Evolutionary conservation across 2,888 invertebrate species (phyloP).

Genomic region (Dermolepida albohirtum): DNA sequence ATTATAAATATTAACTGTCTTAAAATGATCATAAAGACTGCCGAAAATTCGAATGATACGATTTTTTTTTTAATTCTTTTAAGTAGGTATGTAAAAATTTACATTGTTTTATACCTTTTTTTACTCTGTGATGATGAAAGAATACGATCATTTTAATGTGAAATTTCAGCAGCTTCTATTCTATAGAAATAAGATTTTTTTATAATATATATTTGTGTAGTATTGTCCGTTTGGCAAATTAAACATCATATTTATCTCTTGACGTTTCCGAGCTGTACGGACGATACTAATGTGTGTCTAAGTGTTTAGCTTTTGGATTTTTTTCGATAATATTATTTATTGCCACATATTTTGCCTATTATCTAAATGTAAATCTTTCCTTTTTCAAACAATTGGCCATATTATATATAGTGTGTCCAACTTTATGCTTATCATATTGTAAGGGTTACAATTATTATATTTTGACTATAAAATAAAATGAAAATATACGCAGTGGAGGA

Average conservation of each 20-base stretch:
- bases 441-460: conserved; percentile 50
- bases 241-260: conserved; percentile 4
- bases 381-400: conserved; percentile 13
- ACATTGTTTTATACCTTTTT: conserved; percentile 13
- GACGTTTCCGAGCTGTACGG: not conserved
- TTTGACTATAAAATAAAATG: conserved; percentile 50
- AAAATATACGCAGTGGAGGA: conserved; percentile 25
- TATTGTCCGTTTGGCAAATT: not conserved
- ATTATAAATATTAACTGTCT: conserved; percentile 3
- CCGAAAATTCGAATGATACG: conserved; percentile 3
- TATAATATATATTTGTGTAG: conserved; percentile 22
- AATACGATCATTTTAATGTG: conserved; percentile 1
- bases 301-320: conserved; percentile 21
- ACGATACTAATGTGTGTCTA: conserved; percentile 11
- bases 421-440: conserved; percentile 45
- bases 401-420: conserved; percentile 42
- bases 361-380: conserved; percentile 20
- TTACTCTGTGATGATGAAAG: conserved; percentile 15
- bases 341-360: conserved; percentile 43
- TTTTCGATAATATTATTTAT: conserved; percentile 19
- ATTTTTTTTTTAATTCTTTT: conserved; percentile 8
- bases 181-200: conserved; percentile 12
- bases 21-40: conserved; percentile 32
- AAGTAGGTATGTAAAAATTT: not conserved
- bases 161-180: conserved; percentile 13